Percentiles rank a stretch among this genome's conserved stretches.
Conservation (phyloP, 1,140 invertebrate species). For the Drosophila sucinea region DNA sequence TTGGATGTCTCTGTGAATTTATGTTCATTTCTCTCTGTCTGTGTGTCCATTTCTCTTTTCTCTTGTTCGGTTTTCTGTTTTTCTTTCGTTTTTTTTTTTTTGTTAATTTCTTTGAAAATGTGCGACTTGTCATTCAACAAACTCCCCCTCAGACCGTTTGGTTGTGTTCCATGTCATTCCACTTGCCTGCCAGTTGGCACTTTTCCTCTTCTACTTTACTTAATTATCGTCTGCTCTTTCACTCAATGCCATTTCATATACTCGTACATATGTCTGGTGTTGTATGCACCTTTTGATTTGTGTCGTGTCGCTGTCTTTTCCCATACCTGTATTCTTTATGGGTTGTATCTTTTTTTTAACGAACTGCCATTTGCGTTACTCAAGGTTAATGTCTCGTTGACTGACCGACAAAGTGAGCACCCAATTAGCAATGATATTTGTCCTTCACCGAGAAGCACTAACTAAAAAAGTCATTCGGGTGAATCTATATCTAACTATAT, state of each 20-base stretch:
- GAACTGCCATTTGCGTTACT: conserved; percentile 43
- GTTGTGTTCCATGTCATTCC: conserved; percentile 53
- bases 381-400: conserved; percentile 20
- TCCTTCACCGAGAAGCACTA: neutral
- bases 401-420: conserved; percentile 36
- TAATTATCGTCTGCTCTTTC: conserved; percentile 67
- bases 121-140: conserved; percentile 79
- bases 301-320: conserved; percentile 59
- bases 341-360: conserved; percentile 40
- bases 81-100: conserved; percentile 41
- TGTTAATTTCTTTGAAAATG: conserved; percentile 79
- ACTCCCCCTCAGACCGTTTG: conserved; percentile 28
- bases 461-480: neutral
- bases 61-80: conserved; percentile 16
- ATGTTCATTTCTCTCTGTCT: conserved; percentile 63
- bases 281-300: conserved; percentile 79
- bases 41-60: conserved; percentile 29
- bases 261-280: neutral
- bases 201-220: conserved; percentile 45
- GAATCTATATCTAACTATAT: too few relatives aligned
- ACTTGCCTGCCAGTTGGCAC: conserved; percentile 51
- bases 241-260: conserved; percentile 74
- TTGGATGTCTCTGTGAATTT: conserved; percentile 56
- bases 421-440: neutral
- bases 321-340: conserved; percentile 56